A percentile compares a stretch with the other conserved stretches of the same genome.
Evolutionary conservation across 64 coral and sea anemone species (phyloP).

Genomic region (Hydrozoanthus tunicans): DNA sequence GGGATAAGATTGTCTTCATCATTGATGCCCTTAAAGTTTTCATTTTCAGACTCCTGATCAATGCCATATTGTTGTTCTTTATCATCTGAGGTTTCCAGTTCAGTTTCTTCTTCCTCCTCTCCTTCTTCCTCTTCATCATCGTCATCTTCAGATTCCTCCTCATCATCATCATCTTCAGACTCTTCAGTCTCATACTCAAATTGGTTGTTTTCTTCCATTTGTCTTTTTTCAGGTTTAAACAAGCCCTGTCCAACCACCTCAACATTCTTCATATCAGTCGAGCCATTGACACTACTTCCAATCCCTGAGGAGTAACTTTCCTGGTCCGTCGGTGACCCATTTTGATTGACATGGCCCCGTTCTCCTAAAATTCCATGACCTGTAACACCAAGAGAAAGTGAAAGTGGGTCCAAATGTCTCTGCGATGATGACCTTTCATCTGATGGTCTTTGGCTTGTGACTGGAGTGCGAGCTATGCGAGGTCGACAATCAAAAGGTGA

Average conservation of each 20-base stretch:
- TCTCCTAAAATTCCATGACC: constrained; percentile 61
- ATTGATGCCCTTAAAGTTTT: constrained; percentile 43
- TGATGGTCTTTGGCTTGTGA: constrained; percentile 51
- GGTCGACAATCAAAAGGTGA: constrained; percentile 91
- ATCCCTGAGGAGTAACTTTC: constrained; percentile 56
- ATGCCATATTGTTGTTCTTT: neutral
- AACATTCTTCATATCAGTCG: constrained; percentile 60
- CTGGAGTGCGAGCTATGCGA: constrained; percentile 91
- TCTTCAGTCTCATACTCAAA: constrained; percentile 86
- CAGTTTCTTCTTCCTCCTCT: constrained; percentile 38
- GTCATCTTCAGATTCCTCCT: neutral
- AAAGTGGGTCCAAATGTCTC: constrained; percentile 44
- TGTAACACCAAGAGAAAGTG: constrained; percentile 65
- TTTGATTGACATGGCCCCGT: constrained; percentile 16
- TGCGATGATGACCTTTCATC: constrained; percentile 44
- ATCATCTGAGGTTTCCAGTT: constrained; percentile 41
- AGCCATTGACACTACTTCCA: constrained; percentile 62
- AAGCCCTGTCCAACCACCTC: constrained; percentile 82
- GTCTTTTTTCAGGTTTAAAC: constrained; percentile 33
- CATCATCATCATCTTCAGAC: constrained; percentile 60
- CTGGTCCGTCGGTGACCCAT: constrained; percentile 39
- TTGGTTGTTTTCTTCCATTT: constrained; percentile 15
- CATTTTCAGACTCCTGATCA: constrained; percentile 32
- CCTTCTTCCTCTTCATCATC: constrained; percentile 44
- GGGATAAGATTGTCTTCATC: constrained; percentile 65